These are phyloP conservation scores for Vulpes ferrilata DNA, from an alignment of 2,113 vertebrate genomes.

Conservation along the genomic window DNA sequence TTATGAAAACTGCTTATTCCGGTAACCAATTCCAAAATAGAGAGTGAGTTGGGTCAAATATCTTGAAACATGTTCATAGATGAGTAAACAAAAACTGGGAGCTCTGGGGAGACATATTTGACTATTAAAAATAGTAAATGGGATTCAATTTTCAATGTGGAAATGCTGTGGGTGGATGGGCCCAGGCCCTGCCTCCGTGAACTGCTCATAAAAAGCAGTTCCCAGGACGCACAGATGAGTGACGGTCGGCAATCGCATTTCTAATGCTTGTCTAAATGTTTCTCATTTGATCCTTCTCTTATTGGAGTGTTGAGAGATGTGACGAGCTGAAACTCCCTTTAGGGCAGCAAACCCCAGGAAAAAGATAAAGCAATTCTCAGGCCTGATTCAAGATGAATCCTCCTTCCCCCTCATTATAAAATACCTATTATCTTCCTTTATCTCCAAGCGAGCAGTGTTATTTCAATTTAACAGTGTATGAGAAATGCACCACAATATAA, in stretches of 20 bases:
- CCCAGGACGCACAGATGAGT: background rate
- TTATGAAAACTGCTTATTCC: background rate
- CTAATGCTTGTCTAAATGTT: background rate
- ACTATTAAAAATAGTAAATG: background rate
- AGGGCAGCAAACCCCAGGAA: conserved; percentile 70
- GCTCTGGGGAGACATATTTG: background rate
- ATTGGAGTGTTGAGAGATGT: background rate
- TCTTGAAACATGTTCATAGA: background rate
- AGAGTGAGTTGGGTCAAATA: background rate
- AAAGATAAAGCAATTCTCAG: conserved; percentile 67
- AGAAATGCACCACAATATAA: conserved; percentile 82
- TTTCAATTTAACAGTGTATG: conserved; percentile 84
- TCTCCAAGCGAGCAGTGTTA: conserved; percentile 82
- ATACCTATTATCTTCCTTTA: conserved; percentile 84
- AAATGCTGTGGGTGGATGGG: background rate
- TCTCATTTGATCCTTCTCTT: conserved; percentile 42
- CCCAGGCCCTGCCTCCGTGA: fast-evolving
- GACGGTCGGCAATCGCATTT: fast-evolving
- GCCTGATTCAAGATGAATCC: conserved; percentile 68
- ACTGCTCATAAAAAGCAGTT: fast-evolving
- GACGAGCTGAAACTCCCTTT: conserved; percentile 64
- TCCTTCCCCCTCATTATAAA: conserved; percentile 83
- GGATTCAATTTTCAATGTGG: background rate
- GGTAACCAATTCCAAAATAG: background rate
- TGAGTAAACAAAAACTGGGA: background rate